A percentile compares a stretch with the other conserved stretches of the same genome.
phyloP scores from a whole-genome alignment of 2,888 invertebrate genomes.

The Caradrina clavipalpis region DNA sequence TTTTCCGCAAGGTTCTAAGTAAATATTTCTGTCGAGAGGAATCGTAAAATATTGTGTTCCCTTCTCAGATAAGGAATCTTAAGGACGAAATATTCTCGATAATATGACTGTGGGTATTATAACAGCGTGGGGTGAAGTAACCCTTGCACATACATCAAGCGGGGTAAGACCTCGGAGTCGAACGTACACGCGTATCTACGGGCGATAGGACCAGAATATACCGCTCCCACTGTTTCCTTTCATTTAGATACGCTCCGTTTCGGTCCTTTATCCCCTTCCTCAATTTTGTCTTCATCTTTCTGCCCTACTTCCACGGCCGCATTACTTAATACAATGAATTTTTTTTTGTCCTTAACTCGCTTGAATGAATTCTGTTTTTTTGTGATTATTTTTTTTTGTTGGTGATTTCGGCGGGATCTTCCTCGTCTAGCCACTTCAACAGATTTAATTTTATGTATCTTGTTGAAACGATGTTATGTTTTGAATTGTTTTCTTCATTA shows the following conservation, averaged over 20 bases:
- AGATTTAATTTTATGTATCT: constrained; percentile 65
- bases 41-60: constrained; percentile 52
- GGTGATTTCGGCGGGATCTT: constrained; percentile 66
- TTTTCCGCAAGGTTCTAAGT: constrained; percentile 33
- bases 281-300: constrained; percentile 77
- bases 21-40: constrained; percentile 45
- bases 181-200: constrained; percentile 73
- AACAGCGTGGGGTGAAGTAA: constrained; percentile 37
- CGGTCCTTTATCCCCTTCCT: constrained; percentile 73
- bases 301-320: constrained; percentile 71
- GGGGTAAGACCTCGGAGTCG: constrained; percentile 70
- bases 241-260: constrained; percentile 78
- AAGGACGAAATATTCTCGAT: constrained; percentile 45
- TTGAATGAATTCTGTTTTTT: constrained; percentile 64
- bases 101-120: constrained; percentile 48
- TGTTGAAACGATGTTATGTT: constrained; percentile 1
- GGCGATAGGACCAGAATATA: constrained; percentile 76
- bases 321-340: constrained; percentile 81
- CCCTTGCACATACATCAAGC: constrained; percentile 76
- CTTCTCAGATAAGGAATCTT: constrained; percentile 36
- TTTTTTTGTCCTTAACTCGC: constrained; percentile 71
- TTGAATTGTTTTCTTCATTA: constrained; percentile 3
- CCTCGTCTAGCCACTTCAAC: constrained; percentile 64
- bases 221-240: constrained; percentile 75
- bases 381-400: constrained; percentile 65